A percentile compares a stretch with the other conserved stretches of the same genome.
phyloP scores from a whole-genome alignment of 2,113 vertebrate species.

The Atractosteus spatula region DNA sequence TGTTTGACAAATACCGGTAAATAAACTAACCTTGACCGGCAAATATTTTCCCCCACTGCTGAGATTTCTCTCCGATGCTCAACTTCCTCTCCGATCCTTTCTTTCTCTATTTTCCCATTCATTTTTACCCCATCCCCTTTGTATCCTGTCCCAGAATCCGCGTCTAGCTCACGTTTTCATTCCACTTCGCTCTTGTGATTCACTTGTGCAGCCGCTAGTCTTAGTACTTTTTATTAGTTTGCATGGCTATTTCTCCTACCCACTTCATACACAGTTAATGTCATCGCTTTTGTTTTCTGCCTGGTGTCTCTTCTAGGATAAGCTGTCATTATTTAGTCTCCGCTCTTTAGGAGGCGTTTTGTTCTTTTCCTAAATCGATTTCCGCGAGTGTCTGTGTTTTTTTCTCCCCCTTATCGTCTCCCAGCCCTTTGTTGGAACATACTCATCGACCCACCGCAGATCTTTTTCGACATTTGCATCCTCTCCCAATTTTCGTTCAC shows the following conservation, averaged over 20 bases:
- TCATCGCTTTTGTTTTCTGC: conserved; percentile 41
- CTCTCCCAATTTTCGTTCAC: too few relatives aligned
- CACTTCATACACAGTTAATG: conserved; percentile 36
- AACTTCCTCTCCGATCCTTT: conserved; percentile 31
- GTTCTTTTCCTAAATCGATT: conserved; percentile 38
- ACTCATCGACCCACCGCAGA: too few relatives aligned
- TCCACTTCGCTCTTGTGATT: conserved; percentile 38
- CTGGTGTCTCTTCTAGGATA: conserved; percentile 32
- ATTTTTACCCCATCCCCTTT: conserved; percentile 27
- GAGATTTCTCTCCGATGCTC: conserved; percentile 33
- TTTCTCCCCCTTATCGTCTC: neutral
- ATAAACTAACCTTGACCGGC: conserved; percentile 36
- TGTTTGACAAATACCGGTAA: conserved; percentile 26
- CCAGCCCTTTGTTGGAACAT: neutral
- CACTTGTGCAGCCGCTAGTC: conserved; percentile 39
- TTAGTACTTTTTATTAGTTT: conserved; percentile 39
- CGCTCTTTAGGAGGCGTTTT: conserved; percentile 42
- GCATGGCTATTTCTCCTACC: conserved; percentile 37
- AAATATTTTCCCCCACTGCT: conserved; percentile 46
- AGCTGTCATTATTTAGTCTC: conserved; percentile 40
- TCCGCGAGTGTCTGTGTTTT: neutral
- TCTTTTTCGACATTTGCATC: too few relatives aligned
- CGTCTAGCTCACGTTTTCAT: conserved; percentile 33
- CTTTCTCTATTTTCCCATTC: conserved; percentile 19
- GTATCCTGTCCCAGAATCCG: conserved; percentile 26